These are phyloP conservation scores for Drosophila yakuba DNA, from an alignment of 1,140 invertebrate genomes.

Conservation along the genomic window DNA sequence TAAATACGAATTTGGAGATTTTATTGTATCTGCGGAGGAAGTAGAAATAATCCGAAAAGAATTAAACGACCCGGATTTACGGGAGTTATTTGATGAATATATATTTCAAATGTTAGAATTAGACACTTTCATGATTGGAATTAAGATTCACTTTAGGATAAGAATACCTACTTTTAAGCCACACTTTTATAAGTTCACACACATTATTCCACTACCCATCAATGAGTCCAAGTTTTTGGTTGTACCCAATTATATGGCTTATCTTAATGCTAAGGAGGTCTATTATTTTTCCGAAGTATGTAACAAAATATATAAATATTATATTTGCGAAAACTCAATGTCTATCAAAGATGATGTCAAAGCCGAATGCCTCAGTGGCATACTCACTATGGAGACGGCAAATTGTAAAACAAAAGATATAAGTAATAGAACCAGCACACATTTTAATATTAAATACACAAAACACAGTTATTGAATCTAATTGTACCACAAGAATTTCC, in stretches of 20 bases:
- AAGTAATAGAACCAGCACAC: not conserved
- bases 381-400: not conserved
- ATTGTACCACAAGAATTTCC: too few relatives aligned
- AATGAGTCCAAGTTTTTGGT: not conserved
- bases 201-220: not conserved
- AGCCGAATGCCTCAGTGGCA: not conserved
- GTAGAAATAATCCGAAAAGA: not conserved
- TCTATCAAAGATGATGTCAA: not conserved
- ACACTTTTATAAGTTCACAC: not conserved
- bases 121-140: not conserved
- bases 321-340: not conserved
- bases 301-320: not conserved
- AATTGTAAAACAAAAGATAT: not conserved
- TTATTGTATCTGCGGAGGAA: not conserved
- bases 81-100: not conserved
- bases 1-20: not conserved
- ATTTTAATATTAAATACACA: constrained; percentile 1
- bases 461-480: not conserved
- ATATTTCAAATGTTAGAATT: not conserved
- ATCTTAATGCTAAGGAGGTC: not conserved
- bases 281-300: not conserved
- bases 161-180: not conserved
- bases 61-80: not conserved
- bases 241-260: not conserved
- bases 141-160: constrained; percentile 4